Conservation (phyloP, 2,113 vertebrate species). For the Sinocyclocheilus anophthalmus region DNA sequence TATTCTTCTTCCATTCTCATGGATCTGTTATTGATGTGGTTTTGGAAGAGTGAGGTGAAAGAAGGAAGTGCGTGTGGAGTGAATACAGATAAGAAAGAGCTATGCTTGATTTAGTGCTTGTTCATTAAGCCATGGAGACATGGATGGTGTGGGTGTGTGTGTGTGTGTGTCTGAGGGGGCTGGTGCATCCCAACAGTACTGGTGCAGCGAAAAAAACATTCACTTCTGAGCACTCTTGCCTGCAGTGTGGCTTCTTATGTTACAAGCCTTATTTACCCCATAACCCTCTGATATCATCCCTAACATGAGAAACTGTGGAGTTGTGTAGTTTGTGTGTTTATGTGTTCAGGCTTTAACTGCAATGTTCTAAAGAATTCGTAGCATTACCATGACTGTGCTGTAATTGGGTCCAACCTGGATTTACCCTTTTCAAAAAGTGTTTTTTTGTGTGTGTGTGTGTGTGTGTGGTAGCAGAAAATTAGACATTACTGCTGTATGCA, state of each 20-base stretch:
- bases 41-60: background rate
- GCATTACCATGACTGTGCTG: background rate
- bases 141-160: conserved; percentile 29
- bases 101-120: conserved; percentile 39
- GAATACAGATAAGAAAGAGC: conserved; percentile 54
- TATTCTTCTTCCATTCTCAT: conserved; percentile 15
- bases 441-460: conserved; percentile 40
- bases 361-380: background rate
- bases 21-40: conserved; percentile 42
- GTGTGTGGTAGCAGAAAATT: conserved; percentile 5
- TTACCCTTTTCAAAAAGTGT: conserved; percentile 45
- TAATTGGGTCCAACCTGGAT: conserved; percentile 39
- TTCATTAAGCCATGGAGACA: conserved; percentile 44
- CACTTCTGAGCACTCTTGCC: conserved; percentile 35
- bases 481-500: conserved; percentile 29
- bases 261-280: conserved; percentile 76
- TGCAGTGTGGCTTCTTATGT: conserved; percentile 68
- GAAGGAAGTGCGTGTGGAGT: conserved; percentile 26
- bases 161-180: conserved; percentile 53
- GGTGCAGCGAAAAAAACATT: conserved; percentile 61
- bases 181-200: conserved; percentile 76
- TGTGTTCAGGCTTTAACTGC: conserved; percentile 15
- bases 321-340: conserved; percentile 38
- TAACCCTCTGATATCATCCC: conserved; percentile 64
- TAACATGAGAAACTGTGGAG: conserved; percentile 50